Conservation (phyloP, 2,888 invertebrate genomes). For the Prionchulus punctatus region DNA sequence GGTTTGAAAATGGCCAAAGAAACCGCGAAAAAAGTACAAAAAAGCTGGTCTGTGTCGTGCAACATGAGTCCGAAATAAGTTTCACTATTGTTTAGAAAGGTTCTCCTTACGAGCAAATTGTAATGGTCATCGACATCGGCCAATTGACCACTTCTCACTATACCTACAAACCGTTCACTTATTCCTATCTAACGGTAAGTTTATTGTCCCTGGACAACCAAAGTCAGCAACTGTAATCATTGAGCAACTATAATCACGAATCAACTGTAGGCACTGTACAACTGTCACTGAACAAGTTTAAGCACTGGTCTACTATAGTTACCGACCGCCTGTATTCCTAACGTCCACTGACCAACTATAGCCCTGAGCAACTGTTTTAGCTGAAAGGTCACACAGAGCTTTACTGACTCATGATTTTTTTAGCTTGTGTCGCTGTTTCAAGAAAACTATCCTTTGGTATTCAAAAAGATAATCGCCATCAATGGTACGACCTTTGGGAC, state of each 20-base stretch:
- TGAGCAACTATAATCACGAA: too few species aligned
- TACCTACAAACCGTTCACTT: conserved; percentile 27
- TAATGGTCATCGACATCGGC: conserved; percentile 29
- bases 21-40: conserved; percentile 19
- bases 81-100: conserved; percentile 18
- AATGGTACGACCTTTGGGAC: conserved; percentile 12
- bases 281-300: too few species aligned
- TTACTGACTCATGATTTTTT: too few species aligned
- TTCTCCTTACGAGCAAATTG: conserved; percentile 29
- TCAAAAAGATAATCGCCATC: conserved; percentile 28
- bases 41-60: not conserved
- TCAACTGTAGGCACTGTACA: too few species aligned
- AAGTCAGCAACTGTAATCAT: too few species aligned
- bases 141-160: conserved; percentile 28
- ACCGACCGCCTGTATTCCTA: not conserved
- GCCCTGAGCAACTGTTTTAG: too few species aligned
- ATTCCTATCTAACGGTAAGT: conserved; percentile 25
- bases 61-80: not conserved
- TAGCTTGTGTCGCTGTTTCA: conserved; percentile 27
- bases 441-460: conserved; percentile 28
- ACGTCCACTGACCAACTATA: not conserved
- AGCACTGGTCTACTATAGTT: too few species aligned
- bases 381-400: too few species aligned
- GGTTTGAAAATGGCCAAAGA: conserved; percentile 24
- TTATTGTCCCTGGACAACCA: not conserved